Base-by-base conservation (phyloP, 2,113 vertebrate species). In the Hippocampus zosterae region DNA sequence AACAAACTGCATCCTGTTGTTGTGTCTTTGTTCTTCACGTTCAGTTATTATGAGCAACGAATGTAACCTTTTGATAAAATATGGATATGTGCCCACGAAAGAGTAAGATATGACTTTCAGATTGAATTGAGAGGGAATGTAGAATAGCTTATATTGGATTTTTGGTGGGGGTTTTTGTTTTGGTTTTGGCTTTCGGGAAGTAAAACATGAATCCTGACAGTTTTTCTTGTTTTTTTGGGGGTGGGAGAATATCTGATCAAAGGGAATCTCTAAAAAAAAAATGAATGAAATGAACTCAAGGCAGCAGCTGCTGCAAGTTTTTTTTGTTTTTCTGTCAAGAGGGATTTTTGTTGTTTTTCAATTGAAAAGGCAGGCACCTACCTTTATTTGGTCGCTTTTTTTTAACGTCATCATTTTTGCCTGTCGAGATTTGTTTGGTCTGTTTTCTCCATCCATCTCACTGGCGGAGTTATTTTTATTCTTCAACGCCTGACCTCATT, bases 401-500 rank as follows among this genome's bases (percentile, higher is more conserved):
- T 60, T 29, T 18, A 19, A 33, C 33, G 18, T 16, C 25, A 8
- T 60, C 15, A 60, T 60, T 60, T 62, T 27, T 50, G 27, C 41
- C 25, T 7, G 21, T 55, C 5, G 59, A 59, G 23, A 23, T n/a
- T 1, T 19, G 9, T 2, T 70, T 76, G 61, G 67, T 82, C 55
- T 63, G 68, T 71, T 78, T 40, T 83, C 77, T 74, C 73, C 25
- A 11, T 25, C 29, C 68, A 63, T 60, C 61, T 21, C 25, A 57
- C 68, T 74, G 29, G 0, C 41, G 19, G 40, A 19, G 67, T 68
- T 72, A 60, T 50, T 55, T 46, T 44, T 60, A 25, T 40, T 33
- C 6, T 21, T 25, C 15, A 8, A 29, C 2, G 15, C 33, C 74
- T 80, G 80, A 81, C 78, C 78, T 78, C 68, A 77, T 87, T 88